These are phyloP conservation scores for Podarcis muralis DNA, from an alignment of 2,113 vertebrate species.

Conservation along the genomic window DNA sequence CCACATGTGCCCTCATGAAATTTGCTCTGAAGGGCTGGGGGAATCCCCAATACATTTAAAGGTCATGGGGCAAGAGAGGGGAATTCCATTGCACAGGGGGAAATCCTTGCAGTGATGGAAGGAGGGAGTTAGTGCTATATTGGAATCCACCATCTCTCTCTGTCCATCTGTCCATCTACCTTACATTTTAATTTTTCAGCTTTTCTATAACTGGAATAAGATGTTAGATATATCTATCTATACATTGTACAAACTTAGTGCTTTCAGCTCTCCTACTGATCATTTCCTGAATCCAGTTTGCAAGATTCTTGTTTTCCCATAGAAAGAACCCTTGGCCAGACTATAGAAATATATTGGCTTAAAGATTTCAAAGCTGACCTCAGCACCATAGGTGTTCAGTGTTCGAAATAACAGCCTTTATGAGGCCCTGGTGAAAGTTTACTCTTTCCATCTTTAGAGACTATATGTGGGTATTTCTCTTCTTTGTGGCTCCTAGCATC, in stretches of 20 bases:
- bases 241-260: neutral
- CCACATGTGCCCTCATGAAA: too few relatives aligned
- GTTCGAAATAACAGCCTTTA: constrained; percentile 41
- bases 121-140: too few relatives aligned
- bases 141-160: too few relatives aligned
- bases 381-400: constrained; percentile 25
- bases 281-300: neutral
- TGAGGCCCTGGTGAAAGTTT: constrained; percentile 26
- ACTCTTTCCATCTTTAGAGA: constrained; percentile 23
- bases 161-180: too few relatives aligned
- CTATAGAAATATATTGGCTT: constrained; percentile 19
- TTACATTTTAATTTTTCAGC: too few relatives aligned
- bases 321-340: constrained; percentile 18
- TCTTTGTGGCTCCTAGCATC: constrained; percentile 8
- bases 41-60: too few relatives aligned
- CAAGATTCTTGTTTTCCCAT: neutral
- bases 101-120: too few relatives aligned
- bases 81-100: too few relatives aligned
- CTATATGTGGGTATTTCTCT: neutral
- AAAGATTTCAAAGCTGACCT: constrained; percentile 54
- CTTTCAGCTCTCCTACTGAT: accelerated
- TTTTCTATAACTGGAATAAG: too few relatives aligned
- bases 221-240: neutral
- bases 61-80: too few relatives aligned
- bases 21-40: too few relatives aligned